phyloP scores from a whole-genome alignment of 2,888 invertebrate species.

The Nudaria mundana region DNA sequence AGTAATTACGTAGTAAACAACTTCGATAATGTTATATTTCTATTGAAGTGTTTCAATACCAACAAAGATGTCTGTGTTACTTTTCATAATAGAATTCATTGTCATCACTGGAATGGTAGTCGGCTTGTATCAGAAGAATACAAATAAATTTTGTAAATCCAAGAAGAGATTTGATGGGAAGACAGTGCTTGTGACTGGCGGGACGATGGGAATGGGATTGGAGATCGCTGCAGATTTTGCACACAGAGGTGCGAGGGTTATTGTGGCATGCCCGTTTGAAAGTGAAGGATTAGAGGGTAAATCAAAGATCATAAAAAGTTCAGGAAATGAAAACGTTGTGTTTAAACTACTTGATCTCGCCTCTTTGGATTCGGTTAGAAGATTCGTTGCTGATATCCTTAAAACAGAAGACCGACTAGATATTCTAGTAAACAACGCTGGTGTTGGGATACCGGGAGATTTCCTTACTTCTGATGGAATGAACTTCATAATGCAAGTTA shows the following conservation, averaged over 20 bases:
- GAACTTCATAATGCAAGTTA: conserved; percentile 94
- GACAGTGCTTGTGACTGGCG: conserved; percentile 65
- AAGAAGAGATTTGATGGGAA: conserved; percentile 61
- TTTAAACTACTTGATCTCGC: conserved; percentile 88
- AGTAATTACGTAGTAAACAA: not conserved
- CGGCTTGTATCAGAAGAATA: conserved; percentile 66
- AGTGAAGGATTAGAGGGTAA: conserved; percentile 56
- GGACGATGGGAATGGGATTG: conserved; percentile 67
- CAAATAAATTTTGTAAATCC: conserved; percentile 64
- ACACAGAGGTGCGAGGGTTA: conserved; percentile 62
- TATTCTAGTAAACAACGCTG: conserved; percentile 94
- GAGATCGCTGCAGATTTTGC: conserved; percentile 66
- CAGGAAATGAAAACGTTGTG: conserved; percentile 85
- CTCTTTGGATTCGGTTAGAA: conserved; percentile 87
- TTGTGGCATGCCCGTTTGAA: conserved; percentile 65
- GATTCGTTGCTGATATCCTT: conserved; percentile 89
- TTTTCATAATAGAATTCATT: conserved; percentile 41
- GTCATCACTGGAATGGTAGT: conserved; percentile 46
- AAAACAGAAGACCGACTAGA: conserved; percentile 87
- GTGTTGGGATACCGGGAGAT: conserved; percentile 84
- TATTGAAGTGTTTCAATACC: conserved; percentile 1
- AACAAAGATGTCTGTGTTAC: conserved; percentile 40
- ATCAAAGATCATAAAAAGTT: conserved; percentile 84
- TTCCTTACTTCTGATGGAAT: conserved; percentile 88
- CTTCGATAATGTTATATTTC: conserved; percentile 7